Evolutionary conservation across 2,797 vertebrate species (phyloP).

Genomic region (Channallabes apus): DNA sequence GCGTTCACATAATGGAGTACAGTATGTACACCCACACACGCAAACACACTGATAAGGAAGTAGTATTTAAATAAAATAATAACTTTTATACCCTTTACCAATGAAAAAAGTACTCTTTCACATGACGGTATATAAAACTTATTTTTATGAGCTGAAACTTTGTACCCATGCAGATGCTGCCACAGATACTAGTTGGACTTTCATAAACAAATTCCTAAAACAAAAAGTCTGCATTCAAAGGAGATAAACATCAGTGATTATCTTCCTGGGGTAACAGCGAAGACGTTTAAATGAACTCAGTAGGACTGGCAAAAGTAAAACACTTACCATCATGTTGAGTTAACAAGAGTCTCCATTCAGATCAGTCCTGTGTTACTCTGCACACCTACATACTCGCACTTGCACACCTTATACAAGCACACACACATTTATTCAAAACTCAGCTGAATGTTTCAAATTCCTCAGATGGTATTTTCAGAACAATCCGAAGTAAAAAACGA

Average conservation of each 20-base stretch:
- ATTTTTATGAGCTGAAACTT: not conserved
- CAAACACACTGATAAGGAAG: slow-evolving; percentile 13
- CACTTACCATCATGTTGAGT: slow-evolving; percentile 29
- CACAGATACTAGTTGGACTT: not conserved
- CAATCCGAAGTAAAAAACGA: not conserved
- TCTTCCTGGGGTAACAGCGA: not conserved
- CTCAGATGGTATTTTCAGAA: slow-evolving; percentile 10
- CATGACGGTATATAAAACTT: not conserved
- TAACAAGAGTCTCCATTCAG: slow-evolving; percentile 7
- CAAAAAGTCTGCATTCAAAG: not conserved
- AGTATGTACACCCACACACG: not conserved
- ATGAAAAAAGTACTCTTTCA: not conserved
- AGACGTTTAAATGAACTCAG: not conserved
- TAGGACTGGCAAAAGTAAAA: not conserved
- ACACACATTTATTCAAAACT: not conserved
- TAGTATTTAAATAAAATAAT: not conserved
- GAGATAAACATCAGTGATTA: not conserved
- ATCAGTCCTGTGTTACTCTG: not conserved
- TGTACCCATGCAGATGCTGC: not conserved
- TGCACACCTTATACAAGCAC: not conserved
- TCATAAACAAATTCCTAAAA: not conserved
- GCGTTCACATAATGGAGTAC: not conserved
- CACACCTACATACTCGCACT: not conserved
- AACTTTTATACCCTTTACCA: not conserved
- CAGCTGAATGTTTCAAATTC: slow-evolving; percentile 3